A percentile compares a stretch with the other conserved stretches of the same genome.
These are phyloP conservation scores for Myrmophylax atrothorax DNA, from an alignment of 2,113 vertebrate genomes.

Conservation along the genomic window DNA sequence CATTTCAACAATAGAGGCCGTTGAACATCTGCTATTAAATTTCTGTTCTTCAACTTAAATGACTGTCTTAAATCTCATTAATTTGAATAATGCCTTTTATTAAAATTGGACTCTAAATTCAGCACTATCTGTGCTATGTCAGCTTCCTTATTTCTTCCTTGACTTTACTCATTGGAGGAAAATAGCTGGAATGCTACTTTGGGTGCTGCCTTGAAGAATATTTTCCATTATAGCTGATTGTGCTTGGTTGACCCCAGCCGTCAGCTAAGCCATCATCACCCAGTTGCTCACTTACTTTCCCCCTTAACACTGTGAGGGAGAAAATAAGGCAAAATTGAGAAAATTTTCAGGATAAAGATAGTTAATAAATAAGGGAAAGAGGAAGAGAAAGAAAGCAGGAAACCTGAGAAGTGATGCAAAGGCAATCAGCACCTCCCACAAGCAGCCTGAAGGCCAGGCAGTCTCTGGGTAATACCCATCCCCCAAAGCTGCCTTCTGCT, in stretches of 20 bases:
- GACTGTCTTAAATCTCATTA: slow-evolving; percentile 34
- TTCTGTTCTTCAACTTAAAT: slow-evolving; percentile 41
- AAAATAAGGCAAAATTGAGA: not conserved
- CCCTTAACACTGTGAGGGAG: not conserved
- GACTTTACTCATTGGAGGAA: not conserved
- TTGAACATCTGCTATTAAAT: slow-evolving; percentile 8
- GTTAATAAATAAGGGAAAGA: not conserved
- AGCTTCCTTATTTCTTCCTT: not conserved
- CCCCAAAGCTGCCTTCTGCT: not conserved
- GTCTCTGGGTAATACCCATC: accelerated
- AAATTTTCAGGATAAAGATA: not conserved
- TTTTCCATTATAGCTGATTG: not conserved
- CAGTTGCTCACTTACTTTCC: accelerated
- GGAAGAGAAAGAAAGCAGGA: not conserved
- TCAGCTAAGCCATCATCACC: not conserved
- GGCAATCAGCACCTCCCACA: not conserved
- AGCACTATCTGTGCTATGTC: not conserved
- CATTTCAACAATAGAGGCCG: not conserved
- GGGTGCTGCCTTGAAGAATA: not conserved
- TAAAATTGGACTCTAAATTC: slow-evolving; percentile 20
- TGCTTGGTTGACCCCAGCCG: not conserved
- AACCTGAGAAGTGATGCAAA: not conserved
- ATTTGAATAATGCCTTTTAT: slow-evolving; percentile 36
- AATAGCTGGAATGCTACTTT: not conserved
- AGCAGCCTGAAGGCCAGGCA: not conserved